Percentiles rank a stretch among this genome's conserved stretches.
These are phyloP conservation scores for Gorsachius magnificus DNA, from an alignment of 2,797 vertebrate genomes.

Conservation along the genomic window DNA sequence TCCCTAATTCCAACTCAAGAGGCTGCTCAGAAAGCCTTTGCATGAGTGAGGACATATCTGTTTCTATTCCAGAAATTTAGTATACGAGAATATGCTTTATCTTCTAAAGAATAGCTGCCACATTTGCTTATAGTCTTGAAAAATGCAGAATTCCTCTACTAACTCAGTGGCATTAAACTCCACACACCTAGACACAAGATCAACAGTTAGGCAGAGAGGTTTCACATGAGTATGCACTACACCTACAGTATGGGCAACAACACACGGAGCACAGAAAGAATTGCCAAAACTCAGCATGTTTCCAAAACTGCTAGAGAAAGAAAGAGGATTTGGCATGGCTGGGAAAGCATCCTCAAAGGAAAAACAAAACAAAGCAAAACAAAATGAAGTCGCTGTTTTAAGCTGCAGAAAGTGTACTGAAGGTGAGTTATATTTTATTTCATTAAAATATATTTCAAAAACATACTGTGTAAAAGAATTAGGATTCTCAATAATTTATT, in stretches of 20 bases:
- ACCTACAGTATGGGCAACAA: not conserved
- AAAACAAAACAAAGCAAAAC: not conserved
- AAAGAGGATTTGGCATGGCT: not conserved
- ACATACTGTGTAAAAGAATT: constrained; percentile 81
- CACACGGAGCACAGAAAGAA: not conserved
- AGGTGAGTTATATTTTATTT: constrained; percentile 76
- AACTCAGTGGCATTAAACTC: not conserved
- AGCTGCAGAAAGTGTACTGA: not conserved
- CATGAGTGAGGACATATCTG: not conserved
- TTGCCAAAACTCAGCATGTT: not conserved
- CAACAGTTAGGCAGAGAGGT: not conserved
- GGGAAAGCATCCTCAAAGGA: not conserved
- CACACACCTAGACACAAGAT: not conserved
- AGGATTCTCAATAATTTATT: constrained; percentile 85
- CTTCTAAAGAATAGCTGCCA: not conserved
- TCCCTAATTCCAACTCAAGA: not conserved
- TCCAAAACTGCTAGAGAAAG: not conserved
- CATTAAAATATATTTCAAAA: constrained; percentile 83
- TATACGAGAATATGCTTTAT: not conserved
- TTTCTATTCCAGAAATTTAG: not conserved
- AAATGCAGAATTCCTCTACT: not conserved
- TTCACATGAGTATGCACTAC: not conserved
- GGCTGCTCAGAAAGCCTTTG: not conserved
- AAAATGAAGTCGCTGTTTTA: not conserved
- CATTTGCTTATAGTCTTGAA: not conserved